Conservation (phyloP, 2,113 vertebrate genomes). For the Ardeotis arabs region DNA sequence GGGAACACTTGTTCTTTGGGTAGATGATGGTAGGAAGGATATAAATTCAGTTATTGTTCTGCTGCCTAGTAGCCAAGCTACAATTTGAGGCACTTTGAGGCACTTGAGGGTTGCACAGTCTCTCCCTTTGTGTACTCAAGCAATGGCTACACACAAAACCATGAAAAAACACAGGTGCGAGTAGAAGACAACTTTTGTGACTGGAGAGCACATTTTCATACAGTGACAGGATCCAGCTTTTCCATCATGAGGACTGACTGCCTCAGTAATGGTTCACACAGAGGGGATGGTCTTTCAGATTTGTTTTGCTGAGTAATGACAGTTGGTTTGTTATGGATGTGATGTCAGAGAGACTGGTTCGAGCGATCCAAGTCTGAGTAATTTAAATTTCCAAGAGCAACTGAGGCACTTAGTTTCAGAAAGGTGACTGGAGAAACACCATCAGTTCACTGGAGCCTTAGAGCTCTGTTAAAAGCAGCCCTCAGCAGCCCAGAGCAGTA, state of each 20-base stretch:
- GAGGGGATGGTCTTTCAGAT: not conserved
- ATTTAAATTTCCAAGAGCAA: not conserved
- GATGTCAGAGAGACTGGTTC: accelerated
- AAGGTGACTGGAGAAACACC: not conserved
- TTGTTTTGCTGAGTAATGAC: not conserved
- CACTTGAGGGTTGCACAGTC: not conserved
- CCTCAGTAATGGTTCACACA: not conserved
- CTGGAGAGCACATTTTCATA: not conserved
- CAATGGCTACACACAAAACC: not conserved
- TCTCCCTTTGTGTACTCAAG: not conserved
- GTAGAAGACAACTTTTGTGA: not conserved
- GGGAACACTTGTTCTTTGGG: not conserved
- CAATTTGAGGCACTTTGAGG: not conserved
- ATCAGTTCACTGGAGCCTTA: not conserved
- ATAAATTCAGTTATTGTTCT: not conserved
- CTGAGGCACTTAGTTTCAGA: not conserved
- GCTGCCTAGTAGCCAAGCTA: not conserved
- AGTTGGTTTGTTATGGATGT: not conserved
- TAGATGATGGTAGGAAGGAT: not conserved
- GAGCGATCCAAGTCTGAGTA: accelerated
- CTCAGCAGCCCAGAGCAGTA: not conserved
- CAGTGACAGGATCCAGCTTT: not conserved
- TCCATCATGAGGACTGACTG: not conserved
- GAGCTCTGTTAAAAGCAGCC: not conserved
- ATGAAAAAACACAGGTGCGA: not conserved